Evolutionary conservation across 2,797 vertebrate species (phyloP).

Genomic region (Darevskia nairensis): DNA sequence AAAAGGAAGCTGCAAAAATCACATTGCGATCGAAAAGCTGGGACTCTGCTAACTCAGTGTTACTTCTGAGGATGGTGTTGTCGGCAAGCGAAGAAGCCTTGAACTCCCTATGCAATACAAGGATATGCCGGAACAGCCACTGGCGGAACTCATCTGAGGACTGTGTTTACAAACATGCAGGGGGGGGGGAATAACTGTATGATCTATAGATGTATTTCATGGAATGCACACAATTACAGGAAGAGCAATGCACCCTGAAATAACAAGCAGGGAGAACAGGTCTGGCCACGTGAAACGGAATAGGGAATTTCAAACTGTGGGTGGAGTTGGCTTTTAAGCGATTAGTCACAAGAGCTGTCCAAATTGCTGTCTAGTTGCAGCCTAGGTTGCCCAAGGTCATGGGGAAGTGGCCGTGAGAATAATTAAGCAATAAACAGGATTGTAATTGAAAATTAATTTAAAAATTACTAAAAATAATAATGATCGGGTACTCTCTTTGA

Average conservation of each 20-base stretch:
- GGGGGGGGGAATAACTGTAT: neutral
- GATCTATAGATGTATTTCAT: neutral
- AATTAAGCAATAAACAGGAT: neutral
- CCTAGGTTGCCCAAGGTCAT: neutral
- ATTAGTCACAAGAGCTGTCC: neutral
- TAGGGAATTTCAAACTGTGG: neutral
- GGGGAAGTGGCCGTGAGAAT: neutral
- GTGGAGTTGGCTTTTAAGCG: neutral
- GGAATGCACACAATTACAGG: neutral
- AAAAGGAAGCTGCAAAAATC: too few species aligned
- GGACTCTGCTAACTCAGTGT: neutral
- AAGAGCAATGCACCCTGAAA: neutral
- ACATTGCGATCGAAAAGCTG: neutral
- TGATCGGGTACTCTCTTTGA: neutral
- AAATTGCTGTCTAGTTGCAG: neutral
- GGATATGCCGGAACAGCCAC: neutral
- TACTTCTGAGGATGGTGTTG: neutral
- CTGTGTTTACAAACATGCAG: neutral
- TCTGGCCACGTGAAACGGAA: neutral
- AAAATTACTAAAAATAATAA: too few species aligned
- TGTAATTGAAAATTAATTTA: too few species aligned
- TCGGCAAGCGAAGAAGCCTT: neutral
- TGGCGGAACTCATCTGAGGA: neutral
- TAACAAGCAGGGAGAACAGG: neutral
- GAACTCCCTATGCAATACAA: neutral